These are phyloP conservation scores for Todiramphus chloris DNA, from an alignment of 2,113 vertebrate species.

Conservation along the genomic window DNA sequence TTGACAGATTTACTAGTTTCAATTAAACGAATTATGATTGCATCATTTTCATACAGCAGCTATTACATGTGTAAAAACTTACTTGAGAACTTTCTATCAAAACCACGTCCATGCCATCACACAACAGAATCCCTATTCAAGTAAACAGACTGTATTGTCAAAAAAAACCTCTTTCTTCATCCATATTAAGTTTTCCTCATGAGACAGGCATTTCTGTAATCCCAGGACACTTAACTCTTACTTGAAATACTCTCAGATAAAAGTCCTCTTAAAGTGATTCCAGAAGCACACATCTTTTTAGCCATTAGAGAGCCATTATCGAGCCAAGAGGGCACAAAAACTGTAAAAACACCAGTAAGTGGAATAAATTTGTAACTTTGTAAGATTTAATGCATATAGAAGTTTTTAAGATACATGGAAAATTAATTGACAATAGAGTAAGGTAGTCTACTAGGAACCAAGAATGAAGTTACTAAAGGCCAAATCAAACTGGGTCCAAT, in stretches of 20 bases:
- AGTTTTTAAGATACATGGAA: background rate
- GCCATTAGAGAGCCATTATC: background rate
- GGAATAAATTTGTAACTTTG: background rate
- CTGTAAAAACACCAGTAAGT: background rate
- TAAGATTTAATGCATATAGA: background rate
- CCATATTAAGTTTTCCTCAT: background rate
- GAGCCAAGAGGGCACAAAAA: background rate
- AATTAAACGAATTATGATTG: background rate
- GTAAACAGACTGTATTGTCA: background rate
- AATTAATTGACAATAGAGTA: background rate
- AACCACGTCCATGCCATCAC: background rate
- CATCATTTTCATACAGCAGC: background rate
- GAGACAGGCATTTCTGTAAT: background rate
- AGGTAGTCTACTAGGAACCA: background rate
- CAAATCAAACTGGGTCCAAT: background rate
- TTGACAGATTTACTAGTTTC: background rate
- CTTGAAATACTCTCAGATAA: background rate
- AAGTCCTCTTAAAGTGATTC: background rate
- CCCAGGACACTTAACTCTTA: background rate
- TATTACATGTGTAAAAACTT: background rate
- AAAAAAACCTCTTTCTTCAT: background rate
- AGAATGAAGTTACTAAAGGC: background rate
- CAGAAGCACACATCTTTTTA: background rate
- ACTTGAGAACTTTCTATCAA: background rate
- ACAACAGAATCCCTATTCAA: background rate